These are phyloP conservation scores for Penaeus japonicus DNA, from an alignment of 1,140 invertebrate species.

Conservation along the genomic window DNA sequence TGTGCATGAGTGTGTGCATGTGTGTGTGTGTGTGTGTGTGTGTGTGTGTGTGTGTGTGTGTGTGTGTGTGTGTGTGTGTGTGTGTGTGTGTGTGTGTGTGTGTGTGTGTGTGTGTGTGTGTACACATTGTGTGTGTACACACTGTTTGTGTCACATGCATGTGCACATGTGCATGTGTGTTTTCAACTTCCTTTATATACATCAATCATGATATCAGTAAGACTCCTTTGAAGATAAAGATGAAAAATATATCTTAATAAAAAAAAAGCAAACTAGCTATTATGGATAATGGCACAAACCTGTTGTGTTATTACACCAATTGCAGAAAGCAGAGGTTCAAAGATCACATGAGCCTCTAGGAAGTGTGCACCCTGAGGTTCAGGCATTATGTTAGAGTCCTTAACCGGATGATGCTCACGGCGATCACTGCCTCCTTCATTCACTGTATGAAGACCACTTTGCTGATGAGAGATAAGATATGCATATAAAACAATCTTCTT, in stretches of 20 bases:
- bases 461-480: neutral
- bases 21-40: too few species aligned
- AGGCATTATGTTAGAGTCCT: neutral
- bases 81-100: too few species aligned
- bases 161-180: too few species aligned
- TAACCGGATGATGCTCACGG: slow-evolving; percentile 4
- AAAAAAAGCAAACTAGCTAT: neutral
- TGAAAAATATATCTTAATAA: neutral
- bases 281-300: neutral
- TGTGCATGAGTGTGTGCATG: too few species aligned
- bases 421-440: slow-evolving; percentile 37
- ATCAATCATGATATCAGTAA: too few species aligned
- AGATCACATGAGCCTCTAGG: slow-evolving; percentile 90
- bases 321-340: slow-evolving; percentile 84
- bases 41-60: too few species aligned
- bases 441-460: neutral
- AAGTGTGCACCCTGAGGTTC: slow-evolving; percentile 69
- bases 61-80: too few species aligned
- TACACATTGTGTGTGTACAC: too few species aligned
- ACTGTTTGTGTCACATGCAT: too few species aligned
- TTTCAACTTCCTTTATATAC: too few species aligned
- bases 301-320: slow-evolving; percentile 88
- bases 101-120: too few species aligned
- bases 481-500: neutral
- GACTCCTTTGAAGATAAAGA: neutral